Conservation (phyloP, 2,113 vertebrate species). For the Chamaea fasciata region DNA sequence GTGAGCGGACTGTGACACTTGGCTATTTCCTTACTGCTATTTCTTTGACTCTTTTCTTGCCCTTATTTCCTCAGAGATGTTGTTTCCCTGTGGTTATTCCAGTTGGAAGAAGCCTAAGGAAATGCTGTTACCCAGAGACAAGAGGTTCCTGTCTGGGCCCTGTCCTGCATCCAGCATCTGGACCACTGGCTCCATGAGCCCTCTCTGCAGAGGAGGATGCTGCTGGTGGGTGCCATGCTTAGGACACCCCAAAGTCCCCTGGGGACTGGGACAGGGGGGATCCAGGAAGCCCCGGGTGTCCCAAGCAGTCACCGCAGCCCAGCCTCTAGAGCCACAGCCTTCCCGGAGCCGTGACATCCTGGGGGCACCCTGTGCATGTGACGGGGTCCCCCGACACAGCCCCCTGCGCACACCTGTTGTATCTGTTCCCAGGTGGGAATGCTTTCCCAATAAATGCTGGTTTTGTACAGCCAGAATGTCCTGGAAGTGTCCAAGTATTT, state of each 20-base stretch:
- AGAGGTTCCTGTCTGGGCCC: not conserved
- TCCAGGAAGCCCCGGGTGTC: not conserved
- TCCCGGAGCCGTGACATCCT: no score
- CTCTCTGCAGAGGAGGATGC: not conserved
- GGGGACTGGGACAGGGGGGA: not conserved
- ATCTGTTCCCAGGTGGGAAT: no score
- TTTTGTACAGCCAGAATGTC: no score
- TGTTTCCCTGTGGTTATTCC: rapidly evolving
- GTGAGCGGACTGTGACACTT: no score
- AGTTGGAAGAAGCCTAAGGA: not conserved
- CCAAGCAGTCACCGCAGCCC: not conserved
- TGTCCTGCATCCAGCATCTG: not conserved
- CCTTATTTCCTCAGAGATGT: not conserved
- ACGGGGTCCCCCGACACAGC: no score
- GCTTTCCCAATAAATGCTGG: no score
- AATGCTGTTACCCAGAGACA: not conserved
- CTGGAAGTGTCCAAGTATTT: no score
- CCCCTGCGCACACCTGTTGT: no score
- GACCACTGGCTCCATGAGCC: not conserved
- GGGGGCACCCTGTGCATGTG: no score
- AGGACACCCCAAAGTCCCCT: not conserved
- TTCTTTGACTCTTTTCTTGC: no score
- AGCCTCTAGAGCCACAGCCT: not conserved
- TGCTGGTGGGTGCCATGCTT: not conserved
- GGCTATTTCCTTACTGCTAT: no score